phyloP scores from a whole-genome alignment of 2,113 vertebrate species.

The Thinocorus orbignyianus region DNA sequence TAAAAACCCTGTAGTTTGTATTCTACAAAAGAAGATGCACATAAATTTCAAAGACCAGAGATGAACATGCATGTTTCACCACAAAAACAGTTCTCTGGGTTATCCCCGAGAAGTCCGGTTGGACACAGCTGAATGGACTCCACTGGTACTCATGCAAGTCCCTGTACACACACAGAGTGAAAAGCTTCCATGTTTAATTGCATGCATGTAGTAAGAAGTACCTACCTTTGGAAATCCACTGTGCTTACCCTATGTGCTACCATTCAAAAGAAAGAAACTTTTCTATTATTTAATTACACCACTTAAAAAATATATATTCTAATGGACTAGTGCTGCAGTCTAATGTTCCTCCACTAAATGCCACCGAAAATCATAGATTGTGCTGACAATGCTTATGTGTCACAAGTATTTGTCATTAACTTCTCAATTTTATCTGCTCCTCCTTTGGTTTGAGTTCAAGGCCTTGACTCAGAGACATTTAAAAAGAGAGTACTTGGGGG shows the following conservation, averaged over 20 bases:
- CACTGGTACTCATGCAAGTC: neutral
- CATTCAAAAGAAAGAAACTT: neutral
- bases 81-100: neutral
- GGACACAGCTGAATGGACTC: neutral
- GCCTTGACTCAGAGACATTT: neutral
- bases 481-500: neutral
- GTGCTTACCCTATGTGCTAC: neutral
- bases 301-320: neutral
- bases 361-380: neutral
- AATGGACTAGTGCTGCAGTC: neutral
- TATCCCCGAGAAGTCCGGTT: accelerated
- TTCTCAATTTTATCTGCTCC: neutral
- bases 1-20: neutral
- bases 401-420: neutral
- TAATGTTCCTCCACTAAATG: neutral
- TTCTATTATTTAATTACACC: neutral
- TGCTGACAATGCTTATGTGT: neutral
- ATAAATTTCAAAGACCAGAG: neutral
- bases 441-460: neutral
- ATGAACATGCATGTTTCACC: neutral
- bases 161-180: neutral
- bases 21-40: neutral
- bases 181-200: neutral
- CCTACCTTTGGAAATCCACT: neutral
- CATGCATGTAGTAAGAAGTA: neutral